Percentiles rank a stretch among this genome's conserved stretches.
Evolutionary conservation across 2,797 vertebrate species (phyloP).

Genomic region (Macrochelys suwanniensis): DNA sequence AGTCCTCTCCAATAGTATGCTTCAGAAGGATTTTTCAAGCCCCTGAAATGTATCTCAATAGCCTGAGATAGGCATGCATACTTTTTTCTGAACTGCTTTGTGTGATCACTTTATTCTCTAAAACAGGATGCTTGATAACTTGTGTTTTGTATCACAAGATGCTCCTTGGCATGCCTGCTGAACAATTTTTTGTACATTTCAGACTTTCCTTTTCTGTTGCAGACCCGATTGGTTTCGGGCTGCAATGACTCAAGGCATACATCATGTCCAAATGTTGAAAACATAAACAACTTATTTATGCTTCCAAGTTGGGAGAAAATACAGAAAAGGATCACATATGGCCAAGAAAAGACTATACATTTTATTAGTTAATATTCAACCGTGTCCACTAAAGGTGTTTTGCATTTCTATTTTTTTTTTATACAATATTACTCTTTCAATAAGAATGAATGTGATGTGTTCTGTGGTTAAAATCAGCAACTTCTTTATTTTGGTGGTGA

Average conservation of each 20-base stretch:
- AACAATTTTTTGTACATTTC: background rate
- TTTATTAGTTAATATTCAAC: background rate
- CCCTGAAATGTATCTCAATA: background rate
- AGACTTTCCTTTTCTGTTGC: background rate
- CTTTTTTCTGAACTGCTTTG: background rate
- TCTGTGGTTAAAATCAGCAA: fast-evolving
- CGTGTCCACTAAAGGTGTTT: background rate
- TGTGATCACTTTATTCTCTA: background rate
- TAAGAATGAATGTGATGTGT: background rate
- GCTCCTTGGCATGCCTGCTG: background rate
- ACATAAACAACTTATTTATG: background rate
- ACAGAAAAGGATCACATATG: background rate
- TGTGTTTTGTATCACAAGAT: background rate
- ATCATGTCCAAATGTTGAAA: background rate
- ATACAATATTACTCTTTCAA: background rate
- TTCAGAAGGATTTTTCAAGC: background rate
- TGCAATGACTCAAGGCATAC: background rate
- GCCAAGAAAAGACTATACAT: background rate
- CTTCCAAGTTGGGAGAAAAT: background rate
- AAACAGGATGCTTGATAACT: background rate
- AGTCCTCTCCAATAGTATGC: background rate
- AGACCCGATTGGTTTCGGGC: background rate
- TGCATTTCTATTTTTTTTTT: background rate
- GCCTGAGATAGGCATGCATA: background rate
- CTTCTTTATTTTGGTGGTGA: background rate